phyloP scores from a whole-genome alignment of 2,113 vertebrate genomes.

The Sorex fumeus region DNA sequence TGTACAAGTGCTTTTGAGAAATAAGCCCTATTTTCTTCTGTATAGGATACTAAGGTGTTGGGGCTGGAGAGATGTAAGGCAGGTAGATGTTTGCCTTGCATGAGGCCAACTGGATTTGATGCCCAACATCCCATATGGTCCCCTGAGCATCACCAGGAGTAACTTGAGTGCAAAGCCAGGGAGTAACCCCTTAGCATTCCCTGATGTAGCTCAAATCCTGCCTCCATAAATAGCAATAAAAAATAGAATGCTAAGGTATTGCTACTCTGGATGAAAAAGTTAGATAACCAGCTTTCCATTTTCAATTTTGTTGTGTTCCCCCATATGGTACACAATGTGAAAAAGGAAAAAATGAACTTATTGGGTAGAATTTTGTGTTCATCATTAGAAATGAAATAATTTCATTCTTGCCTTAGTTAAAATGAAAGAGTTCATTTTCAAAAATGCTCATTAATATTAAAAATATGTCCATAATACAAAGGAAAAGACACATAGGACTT shows the following conservation, averaged over 20 bases:
- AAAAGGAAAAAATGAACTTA: slow-evolving; percentile 44
- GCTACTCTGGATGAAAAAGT: slow-evolving; percentile 28
- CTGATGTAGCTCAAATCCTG: no score
- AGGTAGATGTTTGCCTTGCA: no score
- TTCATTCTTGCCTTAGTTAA: slow-evolving; percentile 43
- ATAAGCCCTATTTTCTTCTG: not conserved
- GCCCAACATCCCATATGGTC: no score
- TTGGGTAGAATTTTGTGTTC: slow-evolving; percentile 55
- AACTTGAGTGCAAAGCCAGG: no score
- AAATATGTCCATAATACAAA: slow-evolving; percentile 10
- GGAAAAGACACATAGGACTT: slow-evolving; percentile 28
- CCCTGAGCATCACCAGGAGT: no score
- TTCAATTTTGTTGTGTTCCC: slow-evolving; percentile 40
- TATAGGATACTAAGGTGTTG: not conserved
- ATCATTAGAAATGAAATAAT: slow-evolving; percentile 11
- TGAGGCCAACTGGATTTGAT: no score
- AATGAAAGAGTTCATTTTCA: slow-evolving; percentile 38
- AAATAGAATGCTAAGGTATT: not conserved
- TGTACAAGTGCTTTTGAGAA: slow-evolving; percentile 28
- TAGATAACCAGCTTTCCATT: slow-evolving; percentile 18
- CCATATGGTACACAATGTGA: slow-evolving; percentile 33
- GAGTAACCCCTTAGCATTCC: no score
- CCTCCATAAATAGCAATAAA: no score
- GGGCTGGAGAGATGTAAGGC: no score
- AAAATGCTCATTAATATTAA: not conserved